These are phyloP conservation scores for Harpagifer antarcticus DNA, from an alignment of 2,797 vertebrate species.

Conservation along the genomic window DNA sequence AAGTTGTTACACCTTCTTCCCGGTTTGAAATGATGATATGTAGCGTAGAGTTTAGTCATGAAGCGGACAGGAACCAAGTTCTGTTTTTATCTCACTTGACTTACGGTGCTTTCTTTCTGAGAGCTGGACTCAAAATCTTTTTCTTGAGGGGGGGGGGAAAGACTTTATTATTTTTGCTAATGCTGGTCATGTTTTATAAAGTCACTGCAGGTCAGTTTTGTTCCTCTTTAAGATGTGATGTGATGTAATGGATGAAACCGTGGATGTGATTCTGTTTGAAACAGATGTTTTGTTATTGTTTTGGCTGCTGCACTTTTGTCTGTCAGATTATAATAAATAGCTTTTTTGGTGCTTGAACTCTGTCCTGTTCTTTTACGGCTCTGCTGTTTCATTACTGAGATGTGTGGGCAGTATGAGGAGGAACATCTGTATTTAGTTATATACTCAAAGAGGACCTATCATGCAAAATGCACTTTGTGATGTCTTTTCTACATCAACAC, in stretches of 20 bases:
- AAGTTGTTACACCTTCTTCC: conserved; percentile 1
- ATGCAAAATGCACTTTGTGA: no score
- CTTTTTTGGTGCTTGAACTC: conserved; percentile 62
- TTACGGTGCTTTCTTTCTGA: conserved; percentile 51
- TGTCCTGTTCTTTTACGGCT: conserved; percentile 21
- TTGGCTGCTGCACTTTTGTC: conserved; percentile 77
- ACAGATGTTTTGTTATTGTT: conserved; percentile 68
- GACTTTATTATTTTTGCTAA: conserved; percentile 66
- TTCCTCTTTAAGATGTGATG: conserved; percentile 63
- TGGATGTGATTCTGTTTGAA: conserved; percentile 78
- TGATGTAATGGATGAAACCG: no score
- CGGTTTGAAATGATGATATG: conserved; percentile 39
- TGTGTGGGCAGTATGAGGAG: not conserved
- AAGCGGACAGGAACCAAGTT: conserved; percentile 78
- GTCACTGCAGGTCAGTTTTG: conserved; percentile 89
- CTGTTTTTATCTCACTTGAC: conserved; percentile 55
- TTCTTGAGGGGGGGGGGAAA: conserved; percentile 19
- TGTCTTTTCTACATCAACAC: no score
- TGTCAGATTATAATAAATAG: conserved; percentile 82
- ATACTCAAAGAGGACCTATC: no score
- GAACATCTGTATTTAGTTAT: no score
- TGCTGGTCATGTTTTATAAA: conserved; percentile 89
- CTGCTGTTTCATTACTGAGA: not conserved
- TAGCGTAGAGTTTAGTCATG: conserved; percentile 56
- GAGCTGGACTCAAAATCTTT: conserved; percentile 85